Evolutionary conservation across 2,888 invertebrate genomes (phyloP), one percentile per base, ranked within the genome.

Genomic region (Dasysyrphus tricinctus): DNA sequence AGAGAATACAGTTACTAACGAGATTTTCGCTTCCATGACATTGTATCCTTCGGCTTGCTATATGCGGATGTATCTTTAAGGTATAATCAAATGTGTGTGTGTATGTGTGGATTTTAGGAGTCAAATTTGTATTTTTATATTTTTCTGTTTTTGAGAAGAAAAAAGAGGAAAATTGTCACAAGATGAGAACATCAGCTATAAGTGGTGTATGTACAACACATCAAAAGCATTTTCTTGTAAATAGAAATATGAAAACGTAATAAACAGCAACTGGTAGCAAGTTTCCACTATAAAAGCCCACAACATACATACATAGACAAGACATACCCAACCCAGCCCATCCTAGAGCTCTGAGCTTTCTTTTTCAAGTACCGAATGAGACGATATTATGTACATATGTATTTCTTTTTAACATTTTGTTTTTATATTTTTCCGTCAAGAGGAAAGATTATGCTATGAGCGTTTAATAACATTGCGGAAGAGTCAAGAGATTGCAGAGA

Each of bases 231-330:
- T 76, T 80, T 76, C 57, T 47, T 44, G 57, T 16, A 73, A 73
- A 49, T n/a, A 69, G 65, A 73, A 76, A 37, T 72, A n/a, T 63
- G 47, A 56, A 73, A 73, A 54, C 59, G 42, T 73, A 67, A 80
- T 85, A 80, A 85, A 85, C 76, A 80, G 80, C 80, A 80, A 80
- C 84, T 80, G 80, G 73, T 77, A 69, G 49, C 32, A 32, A 49
- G 47, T 32, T 65, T 16, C 3, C 5, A 32, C 47, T 47, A 44
- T 65, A 6, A 47, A 32, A 16, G 11, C 11, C 19, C 3, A 37
- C 19, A 39, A 39, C 39, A 16, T 42, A 39, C 37, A 12, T 19
- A n/a, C 5, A 2, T n/a, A 24, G 24, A 24, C 24, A 12, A 37
- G 32, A 5, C 32, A 7, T 37, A 9, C 12, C 12, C 14, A 14